Percentiles rank a stretch among this genome's conserved stretches.
Evolutionary conservation across 2,888 invertebrate species (phyloP).

Genomic region (Sphaeridia pumilis): DNA sequence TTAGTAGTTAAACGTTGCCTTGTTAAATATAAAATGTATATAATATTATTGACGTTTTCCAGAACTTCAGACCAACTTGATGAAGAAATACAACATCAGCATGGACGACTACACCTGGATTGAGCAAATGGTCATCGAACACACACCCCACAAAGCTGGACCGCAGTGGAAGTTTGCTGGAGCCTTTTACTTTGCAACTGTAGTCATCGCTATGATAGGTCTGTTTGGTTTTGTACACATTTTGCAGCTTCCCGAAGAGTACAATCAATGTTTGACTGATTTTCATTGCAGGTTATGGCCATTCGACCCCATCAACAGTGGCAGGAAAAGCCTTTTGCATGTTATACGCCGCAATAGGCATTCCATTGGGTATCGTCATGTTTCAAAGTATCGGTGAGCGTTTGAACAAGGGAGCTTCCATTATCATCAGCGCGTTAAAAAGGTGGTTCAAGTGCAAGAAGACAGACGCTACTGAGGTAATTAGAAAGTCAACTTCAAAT

Average conservation of each 20-base stretch:
- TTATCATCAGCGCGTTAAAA: slow-evolving; percentile 78
- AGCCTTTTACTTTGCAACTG: slow-evolving; percentile 93
- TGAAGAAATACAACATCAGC: slow-evolving; percentile 84
- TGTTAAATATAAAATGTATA: too few relatives aligned
- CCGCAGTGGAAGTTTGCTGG: slow-evolving; percentile 98
- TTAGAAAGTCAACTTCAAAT: too few relatives aligned
- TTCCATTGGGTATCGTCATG: slow-evolving; percentile 93
- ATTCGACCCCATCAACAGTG: slow-evolving; percentile 84
- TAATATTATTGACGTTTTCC: too few relatives aligned
- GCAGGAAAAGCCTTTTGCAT: slow-evolving; percentile 97
- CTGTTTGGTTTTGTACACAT: too few relatives aligned
- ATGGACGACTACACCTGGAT: slow-evolving; percentile 85
- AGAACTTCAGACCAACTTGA: slow-evolving; percentile 49
- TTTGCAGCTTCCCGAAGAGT: too few relatives aligned
- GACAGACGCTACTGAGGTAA: slow-evolving; percentile 65
- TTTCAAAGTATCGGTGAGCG: slow-evolving; percentile 98
- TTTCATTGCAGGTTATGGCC: slow-evolving; percentile 82
- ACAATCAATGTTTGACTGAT: too few relatives aligned
- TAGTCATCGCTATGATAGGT: slow-evolving; percentile 93
- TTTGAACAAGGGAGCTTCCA: slow-evolving; percentile 93
- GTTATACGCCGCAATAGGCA: slow-evolving; percentile 80
- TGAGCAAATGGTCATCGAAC: slow-evolving; percentile 88
- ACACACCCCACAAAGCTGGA: slow-evolving; percentile 94
- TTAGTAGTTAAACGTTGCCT: too few relatives aligned
- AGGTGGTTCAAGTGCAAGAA: slow-evolving; percentile 67